Base-by-base conservation (phyloP, 1,140 invertebrate species). In the Mycetomoellerius zeteki region DNA sequence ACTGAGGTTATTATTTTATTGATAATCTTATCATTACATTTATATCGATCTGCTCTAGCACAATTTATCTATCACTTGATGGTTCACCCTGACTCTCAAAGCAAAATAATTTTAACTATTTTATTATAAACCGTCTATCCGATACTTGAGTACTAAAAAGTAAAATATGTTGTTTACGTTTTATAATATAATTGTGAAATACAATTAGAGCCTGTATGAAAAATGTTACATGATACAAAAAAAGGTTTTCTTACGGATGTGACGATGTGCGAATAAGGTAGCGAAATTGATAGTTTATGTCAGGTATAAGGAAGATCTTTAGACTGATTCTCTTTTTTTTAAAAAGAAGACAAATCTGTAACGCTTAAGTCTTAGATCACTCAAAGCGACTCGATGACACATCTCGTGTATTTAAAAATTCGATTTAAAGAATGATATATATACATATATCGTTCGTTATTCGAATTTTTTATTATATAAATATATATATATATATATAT, bases 341-440 rank as follows among this genome's bases (percentile, higher is more conserved):
- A 43, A 84, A 47, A 21, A 14, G 21, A 75, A 84, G 37, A 73
- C 19, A 84, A 90, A 86, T 86, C 67, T 84, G 58, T 85, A 85
- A 91, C 72, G 77, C 72, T 88, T 88, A 90, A 84, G 86, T 50
- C 86, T 88, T 88, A 64, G 60, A 88, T 88, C 81, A 88, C 50
- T 60, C 87, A 69, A 89, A 89, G 64, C 64, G 86, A 77, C 86
- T 88, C 81, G 86, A 91, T 85, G 76, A 89, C 69, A 82, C 77
- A 85, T 89, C 72, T 88, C 37, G 65, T 89, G 76, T 75, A 89
- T 86, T 78, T 76, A 24, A 60, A 62, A 73, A 84, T 21, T 84
- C 71, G 30, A 67, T 82, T 89, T 72, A 54, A 91, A 77, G 33
- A 27, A 86, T 27, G 19, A 86, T 62, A 69, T 80, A 77, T 56